Percentiles rank a stretch among this genome's conserved stretches.
Conservation (phyloP, 2,113 vertebrate genomes). For the Monopterus albus region DNA sequence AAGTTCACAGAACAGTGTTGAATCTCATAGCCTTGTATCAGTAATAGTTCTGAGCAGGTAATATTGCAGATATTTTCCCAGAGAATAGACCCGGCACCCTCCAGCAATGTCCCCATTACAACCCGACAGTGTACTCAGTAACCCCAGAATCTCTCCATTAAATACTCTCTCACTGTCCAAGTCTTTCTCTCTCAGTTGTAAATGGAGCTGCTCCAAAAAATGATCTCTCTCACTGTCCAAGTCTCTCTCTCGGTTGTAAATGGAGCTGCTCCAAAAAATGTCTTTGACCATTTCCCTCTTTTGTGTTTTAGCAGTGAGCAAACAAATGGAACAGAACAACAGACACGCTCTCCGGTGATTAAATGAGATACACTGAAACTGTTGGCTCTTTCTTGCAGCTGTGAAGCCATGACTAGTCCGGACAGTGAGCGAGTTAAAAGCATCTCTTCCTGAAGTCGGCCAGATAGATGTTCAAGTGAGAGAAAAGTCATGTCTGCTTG, state of each 20-base stretch:
- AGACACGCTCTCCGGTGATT: not conserved
- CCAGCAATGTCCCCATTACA: slow-evolving; percentile 23
- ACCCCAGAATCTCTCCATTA: slow-evolving; percentile 47
- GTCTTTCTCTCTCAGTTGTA: slow-evolving; percentile 15
- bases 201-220: slow-evolving; percentile 36
- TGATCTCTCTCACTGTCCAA: slow-evolving; percentile 22
- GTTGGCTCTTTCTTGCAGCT: not conserved
- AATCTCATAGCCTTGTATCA: not conserved
- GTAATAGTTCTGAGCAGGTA: not conserved
- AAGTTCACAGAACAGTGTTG: not conserved
- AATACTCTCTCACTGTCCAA: slow-evolving; percentile 28
- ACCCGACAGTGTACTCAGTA: slow-evolving; percentile 29
- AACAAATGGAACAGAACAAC: not conserved
- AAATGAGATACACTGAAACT: slow-evolving; percentile 7
- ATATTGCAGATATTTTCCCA: slow-evolving; percentile 6
- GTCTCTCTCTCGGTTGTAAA: slow-evolving; percentile 13
- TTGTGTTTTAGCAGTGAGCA: not conserved
- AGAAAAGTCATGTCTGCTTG: slow-evolving; percentile 61
- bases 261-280: slow-evolving; percentile 35
- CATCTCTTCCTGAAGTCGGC: slow-evolving; percentile 36
- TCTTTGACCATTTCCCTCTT: not conserved
- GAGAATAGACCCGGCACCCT: slow-evolving; percentile 34
- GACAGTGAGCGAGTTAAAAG: slow-evolving; percentile 35
- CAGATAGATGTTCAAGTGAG: slow-evolving; percentile 60
- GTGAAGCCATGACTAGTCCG: not conserved